phyloP scores from a whole-genome alignment of 2,888 invertebrate species.

The Metellina segmentata region DNA sequence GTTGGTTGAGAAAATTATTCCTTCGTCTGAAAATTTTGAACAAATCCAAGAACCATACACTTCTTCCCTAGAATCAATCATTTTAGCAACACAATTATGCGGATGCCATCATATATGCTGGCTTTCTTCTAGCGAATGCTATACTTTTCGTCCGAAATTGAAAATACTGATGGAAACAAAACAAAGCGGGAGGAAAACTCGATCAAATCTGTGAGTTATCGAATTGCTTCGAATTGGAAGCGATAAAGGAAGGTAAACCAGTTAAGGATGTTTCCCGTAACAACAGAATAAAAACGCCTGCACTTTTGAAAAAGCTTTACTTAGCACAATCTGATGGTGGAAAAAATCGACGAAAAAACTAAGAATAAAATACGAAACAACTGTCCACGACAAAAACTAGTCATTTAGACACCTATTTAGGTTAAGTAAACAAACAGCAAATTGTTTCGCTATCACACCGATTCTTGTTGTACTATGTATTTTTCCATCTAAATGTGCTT shows the following conservation, averaged over 20 bases:
- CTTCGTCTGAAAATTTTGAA: not conserved
- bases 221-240: not conserved
- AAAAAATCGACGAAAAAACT: not conserved
- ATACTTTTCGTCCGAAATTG: not conserved
- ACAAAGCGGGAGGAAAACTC: not conserved
- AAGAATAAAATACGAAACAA: not conserved
- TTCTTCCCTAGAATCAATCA: not conserved
- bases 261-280: not conserved
- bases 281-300: not conserved
- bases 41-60: not conserved
- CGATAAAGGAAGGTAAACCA: not conserved
- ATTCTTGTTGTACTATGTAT: constrained; percentile 18
- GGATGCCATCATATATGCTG: not conserved
- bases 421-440: constrained; percentile 61
- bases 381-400: constrained; percentile 8
- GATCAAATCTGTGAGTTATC: not conserved
- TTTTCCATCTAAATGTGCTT: constrained; percentile 66
- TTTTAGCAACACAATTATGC: not conserved
- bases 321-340: not conserved
- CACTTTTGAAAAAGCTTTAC: not conserved
- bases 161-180: not conserved
- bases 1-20: not conserved
- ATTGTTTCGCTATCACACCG: constrained; percentile 13
- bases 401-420: constrained; percentile 49
- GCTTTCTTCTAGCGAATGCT: not conserved